Conservation (phyloP, 2,113 vertebrate genomes). For the Mesembrinibis cayennensis region DNA sequence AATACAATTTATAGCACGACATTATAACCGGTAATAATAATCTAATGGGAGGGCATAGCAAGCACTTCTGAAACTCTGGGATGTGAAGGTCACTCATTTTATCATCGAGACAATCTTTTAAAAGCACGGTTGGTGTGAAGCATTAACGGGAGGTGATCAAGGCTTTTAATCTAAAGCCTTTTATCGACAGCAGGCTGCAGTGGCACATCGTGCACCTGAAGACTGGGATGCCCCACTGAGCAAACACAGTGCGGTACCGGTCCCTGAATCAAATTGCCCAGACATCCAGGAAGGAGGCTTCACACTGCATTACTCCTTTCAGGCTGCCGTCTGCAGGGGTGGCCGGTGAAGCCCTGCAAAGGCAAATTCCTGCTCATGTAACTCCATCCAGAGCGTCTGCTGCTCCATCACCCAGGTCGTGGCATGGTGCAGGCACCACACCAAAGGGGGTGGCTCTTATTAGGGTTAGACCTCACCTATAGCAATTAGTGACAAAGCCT, state of each 20-base stretch:
- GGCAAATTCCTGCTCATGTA: neutral
- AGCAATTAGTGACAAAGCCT: conserved; percentile 9
- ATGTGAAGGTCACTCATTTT: conserved; percentile 39
- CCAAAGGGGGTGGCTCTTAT: neutral
- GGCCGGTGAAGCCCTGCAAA: neutral
- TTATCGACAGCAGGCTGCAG: neutral
- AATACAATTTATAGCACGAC: neutral
- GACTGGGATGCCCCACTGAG: neutral
- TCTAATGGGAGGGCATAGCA: conserved; percentile 3
- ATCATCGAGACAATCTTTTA: conserved; percentile 26
- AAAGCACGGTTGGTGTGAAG: neutral
- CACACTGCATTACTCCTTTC: neutral
- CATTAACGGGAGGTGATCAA: neutral
- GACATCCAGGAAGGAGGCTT: neutral
- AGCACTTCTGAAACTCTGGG: neutral
- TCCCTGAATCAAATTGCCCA: neutral
- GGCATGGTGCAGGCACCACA: neutral
- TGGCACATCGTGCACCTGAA: neutral
- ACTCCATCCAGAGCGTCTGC: neutral
- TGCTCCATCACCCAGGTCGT: fast-evolving
- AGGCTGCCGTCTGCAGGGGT: neutral
- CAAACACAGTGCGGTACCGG: neutral
- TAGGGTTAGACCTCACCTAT: neutral
- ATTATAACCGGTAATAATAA: conserved; percentile 1
- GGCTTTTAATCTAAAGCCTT: conserved; percentile 20